These are phyloP conservation scores for Tetraneura akinire DNA, from an alignment of 1,140 invertebrate species.

Conservation along the genomic window DNA sequence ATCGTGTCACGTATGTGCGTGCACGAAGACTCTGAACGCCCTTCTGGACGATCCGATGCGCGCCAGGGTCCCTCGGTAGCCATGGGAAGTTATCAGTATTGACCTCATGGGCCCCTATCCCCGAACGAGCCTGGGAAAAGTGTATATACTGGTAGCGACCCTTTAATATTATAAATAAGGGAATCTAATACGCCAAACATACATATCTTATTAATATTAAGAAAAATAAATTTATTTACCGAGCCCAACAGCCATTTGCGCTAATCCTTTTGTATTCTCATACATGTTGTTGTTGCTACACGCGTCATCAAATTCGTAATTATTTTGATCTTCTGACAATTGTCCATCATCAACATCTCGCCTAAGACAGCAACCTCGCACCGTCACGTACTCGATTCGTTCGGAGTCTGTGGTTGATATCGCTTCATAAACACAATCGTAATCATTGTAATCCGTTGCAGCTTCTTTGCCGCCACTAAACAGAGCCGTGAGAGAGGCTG, in stretches of 20 bases:
- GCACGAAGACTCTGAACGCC: no score
- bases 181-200: no score
- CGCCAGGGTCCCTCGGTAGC: no score
- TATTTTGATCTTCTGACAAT: not conserved
- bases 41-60: no score
- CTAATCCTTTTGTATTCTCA: not conserved
- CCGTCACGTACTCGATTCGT: conserved; percentile 6
- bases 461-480: not conserved
- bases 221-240: not conserved
- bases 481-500: not conserved
- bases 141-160: no score
- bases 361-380: not conserved
- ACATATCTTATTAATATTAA: no score
- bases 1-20: no score
- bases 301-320: no score
- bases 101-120: no score
- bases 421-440: not conserved
- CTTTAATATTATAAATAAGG: no score
- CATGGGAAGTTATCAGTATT: no score
- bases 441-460: not conserved
- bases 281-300: not conserved
- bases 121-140: no score
- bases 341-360: not conserved
- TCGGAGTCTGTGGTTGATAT: not conserved
- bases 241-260: conserved; percentile 4